A percentile compares a stretch with the other conserved stretches of the same genome.
Conservation (phyloP, 2,113 vertebrate genomes). For the Ochotona curzoniae region DNA sequence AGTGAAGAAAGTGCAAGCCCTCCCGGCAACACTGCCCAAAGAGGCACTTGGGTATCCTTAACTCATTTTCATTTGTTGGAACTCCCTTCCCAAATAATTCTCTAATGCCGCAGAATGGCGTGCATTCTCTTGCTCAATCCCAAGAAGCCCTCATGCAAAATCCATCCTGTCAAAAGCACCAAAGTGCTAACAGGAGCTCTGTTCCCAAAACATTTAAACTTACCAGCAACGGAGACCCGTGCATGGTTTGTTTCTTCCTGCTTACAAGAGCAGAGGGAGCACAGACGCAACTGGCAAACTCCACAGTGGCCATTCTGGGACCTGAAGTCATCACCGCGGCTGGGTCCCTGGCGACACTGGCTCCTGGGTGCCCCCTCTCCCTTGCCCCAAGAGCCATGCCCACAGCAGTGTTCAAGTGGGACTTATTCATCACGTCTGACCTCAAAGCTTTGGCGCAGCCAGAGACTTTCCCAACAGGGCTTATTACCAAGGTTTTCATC, state of each 20-base stretch:
- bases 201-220: not conserved
- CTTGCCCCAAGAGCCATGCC: not conserved
- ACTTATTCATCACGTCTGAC: not conserved
- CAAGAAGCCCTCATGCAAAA: not conserved
- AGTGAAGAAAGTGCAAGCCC: not conserved
- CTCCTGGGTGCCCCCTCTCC: not conserved
- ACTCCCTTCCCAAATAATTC: not conserved
- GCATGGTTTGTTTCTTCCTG: not conserved
- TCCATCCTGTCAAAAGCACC: not conserved
- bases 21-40: not conserved
- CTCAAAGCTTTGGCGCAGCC: not conserved
- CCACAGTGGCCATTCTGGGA: not conserved
- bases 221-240: not conserved
- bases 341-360: not conserved
- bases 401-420: not conserved
- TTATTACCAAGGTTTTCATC: not conserved
- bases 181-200: not conserved
- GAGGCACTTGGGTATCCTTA: not conserved
- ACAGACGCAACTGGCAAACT: not conserved
- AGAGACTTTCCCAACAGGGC: not conserved
- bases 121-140: not conserved
- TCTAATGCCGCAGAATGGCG: not conserved
- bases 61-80: not conserved
- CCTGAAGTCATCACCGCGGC: not conserved
- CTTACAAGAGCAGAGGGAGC: not conserved